A percentile compares a stretch with the other conserved stretches of the same genome.
phyloP scores from a whole-genome alignment of 2,113 vertebrate genomes.

The Halichoeres trimaculatus region DNA sequence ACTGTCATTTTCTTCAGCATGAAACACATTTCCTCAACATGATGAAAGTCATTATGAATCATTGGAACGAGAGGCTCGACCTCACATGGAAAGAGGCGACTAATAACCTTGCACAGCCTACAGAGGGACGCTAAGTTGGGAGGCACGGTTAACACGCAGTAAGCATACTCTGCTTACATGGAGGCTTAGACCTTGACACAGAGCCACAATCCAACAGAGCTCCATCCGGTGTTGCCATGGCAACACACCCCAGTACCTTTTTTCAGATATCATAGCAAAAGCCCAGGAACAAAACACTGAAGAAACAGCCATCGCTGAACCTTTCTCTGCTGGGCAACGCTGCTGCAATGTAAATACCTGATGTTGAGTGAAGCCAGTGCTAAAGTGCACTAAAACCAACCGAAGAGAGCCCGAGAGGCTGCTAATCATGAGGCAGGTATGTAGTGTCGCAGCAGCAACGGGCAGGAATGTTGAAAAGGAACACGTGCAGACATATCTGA shows the following conservation, averaged over 20 bases:
- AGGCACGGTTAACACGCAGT: constrained; percentile 70
- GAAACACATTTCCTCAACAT: neutral
- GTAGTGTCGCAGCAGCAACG: constrained; percentile 27
- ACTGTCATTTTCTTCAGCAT: neutral
- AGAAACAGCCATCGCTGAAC: constrained; percentile 50
- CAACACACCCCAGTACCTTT: constrained; percentile 77
- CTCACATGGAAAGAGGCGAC: constrained; percentile 9
- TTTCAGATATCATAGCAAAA: constrained; percentile 72
- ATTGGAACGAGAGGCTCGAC: constrained; percentile 2
- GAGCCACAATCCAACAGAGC: constrained; percentile 75
- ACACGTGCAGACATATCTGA: constrained; percentile 23
- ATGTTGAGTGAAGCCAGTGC: constrained; percentile 17
- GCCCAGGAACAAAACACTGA: constrained; percentile 70
- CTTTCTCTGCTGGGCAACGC: constrained; percentile 44
- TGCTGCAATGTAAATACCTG: constrained; percentile 41
- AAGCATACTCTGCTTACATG: constrained; percentile 68
- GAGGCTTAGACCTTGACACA: constrained; percentile 80
- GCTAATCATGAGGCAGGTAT: constrained; percentile 21
- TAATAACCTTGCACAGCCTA: constrained; percentile 35
- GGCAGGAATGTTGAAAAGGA: neutral
- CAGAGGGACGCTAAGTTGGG: constrained; percentile 45
- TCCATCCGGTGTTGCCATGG: constrained; percentile 82
- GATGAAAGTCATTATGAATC: constrained; percentile 12
- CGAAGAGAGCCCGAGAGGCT: constrained; percentile 1
- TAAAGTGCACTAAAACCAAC: neutral